These are phyloP conservation scores for Polyommatus iphigenia DNA, from an alignment of 2,888 invertebrate species.

Conservation along the genomic window DNA sequence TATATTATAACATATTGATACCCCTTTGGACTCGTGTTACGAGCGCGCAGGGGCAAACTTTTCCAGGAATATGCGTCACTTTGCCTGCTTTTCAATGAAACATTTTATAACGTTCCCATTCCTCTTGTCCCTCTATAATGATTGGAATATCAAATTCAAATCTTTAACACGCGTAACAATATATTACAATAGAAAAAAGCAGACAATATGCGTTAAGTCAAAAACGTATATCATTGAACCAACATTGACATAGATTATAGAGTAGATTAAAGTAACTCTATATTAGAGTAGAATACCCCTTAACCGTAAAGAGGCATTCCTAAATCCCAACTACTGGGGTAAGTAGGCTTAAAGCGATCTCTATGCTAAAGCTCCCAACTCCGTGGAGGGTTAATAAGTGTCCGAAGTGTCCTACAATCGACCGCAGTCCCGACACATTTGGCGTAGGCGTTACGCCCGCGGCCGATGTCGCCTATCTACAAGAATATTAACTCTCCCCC, in stretches of 20 bases:
- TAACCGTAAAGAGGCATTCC: neutral
- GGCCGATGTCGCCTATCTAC: neutral
- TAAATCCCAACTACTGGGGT: neutral
- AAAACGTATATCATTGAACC: neutral
- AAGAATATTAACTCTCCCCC: neutral
- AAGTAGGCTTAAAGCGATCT: neutral
- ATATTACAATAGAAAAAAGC: neutral
- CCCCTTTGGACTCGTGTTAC: neutral
- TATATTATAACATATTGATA: neutral
- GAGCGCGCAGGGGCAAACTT: neutral
- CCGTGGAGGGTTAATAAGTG: neutral
- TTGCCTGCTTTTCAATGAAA: neutral
- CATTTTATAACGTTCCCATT: neutral
- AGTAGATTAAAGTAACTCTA: neutral
- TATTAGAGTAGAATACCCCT: neutral
- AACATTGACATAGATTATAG: neutral
- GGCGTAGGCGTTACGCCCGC: neutral
- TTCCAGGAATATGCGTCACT: neutral
- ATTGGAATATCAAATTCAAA: neutral
- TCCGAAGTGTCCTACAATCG: slow-evolving; percentile 6
- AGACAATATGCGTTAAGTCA: neutral
- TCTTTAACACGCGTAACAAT: neutral
- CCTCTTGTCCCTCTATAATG: neutral
- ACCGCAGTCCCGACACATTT: neutral
- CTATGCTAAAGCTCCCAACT: slow-evolving; percentile 6